Conservation (phyloP, 1,140 invertebrate genomes). For the Euura saliciscinereae region DNA sequence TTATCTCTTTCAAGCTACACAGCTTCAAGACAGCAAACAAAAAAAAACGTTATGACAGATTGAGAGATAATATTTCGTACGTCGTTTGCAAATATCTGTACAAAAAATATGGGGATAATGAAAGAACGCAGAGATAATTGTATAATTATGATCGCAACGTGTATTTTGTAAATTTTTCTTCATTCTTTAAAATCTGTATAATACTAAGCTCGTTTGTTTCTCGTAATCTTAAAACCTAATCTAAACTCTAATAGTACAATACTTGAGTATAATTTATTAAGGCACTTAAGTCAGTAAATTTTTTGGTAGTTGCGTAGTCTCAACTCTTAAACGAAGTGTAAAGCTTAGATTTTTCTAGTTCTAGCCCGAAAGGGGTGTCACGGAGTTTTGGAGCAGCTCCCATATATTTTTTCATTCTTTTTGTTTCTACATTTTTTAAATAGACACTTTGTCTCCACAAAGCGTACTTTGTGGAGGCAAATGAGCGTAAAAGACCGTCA, state of each 20-base stretch:
- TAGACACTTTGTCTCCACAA: constrained; percentile 51
- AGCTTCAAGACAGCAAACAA: background rate
- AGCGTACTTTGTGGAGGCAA: constrained; percentile 45
- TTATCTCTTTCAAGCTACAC: background rate
- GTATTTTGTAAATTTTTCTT: background rate
- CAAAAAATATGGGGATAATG: too few relatives aligned
- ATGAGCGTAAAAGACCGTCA: background rate
- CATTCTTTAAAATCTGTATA: background rate
- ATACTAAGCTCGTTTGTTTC: constrained; percentile 1
- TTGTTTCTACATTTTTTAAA: constrained; percentile 31
- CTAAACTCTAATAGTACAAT: constrained; percentile 24
- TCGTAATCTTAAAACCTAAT: background rate
- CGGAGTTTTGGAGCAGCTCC: constrained; percentile 36
- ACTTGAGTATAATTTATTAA: constrained; percentile 48
- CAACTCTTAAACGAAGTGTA: background rate
- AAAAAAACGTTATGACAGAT: too few relatives aligned
- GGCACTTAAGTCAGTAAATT: constrained; percentile 39
- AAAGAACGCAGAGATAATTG: too few relatives aligned
- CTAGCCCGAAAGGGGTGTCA: background rate
- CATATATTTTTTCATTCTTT: too few relatives aligned
- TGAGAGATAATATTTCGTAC: too few relatives aligned
- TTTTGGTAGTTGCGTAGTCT: background rate
- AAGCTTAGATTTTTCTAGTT: background rate
- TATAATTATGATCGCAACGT: background rate
- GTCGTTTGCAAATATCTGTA: too few relatives aligned